These are phyloP conservation scores for Microctonus aethiopoides DNA, from an alignment of 2,888 invertebrate species.

Conservation along the genomic window DNA sequence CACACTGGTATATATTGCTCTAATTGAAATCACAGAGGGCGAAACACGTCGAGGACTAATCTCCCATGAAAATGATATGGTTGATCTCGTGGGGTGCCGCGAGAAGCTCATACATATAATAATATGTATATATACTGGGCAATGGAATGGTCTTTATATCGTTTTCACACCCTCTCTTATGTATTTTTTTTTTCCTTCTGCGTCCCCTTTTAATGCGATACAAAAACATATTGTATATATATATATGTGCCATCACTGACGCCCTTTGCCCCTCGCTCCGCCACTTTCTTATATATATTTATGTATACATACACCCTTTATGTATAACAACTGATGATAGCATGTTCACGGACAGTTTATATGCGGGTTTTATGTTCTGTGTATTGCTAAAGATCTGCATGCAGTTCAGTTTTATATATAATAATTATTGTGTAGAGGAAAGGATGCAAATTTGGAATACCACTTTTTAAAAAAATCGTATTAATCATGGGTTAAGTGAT, in stretches of 20 bases:
- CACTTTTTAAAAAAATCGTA: too few relatives aligned
- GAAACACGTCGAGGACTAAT: conserved; percentile 49
- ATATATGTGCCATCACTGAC: conserved; percentile 19
- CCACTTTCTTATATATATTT: neutral
- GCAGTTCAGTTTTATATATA: too few relatives aligned
- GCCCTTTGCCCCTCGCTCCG: neutral
- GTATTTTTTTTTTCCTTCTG: neutral
- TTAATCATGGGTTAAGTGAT: too few relatives aligned
- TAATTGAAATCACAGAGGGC: conserved; percentile 59
- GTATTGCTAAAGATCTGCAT: neutral
- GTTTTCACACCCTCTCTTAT: conserved; percentile 56
- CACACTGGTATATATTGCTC: conserved; percentile 19
- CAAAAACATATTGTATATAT: conserved; percentile 40
- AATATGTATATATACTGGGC: conserved; percentile 14
- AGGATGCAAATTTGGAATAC: too few relatives aligned
- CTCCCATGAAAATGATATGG: conserved; percentile 64
- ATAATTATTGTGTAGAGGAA: too few relatives aligned
- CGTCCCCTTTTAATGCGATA: too few relatives aligned
- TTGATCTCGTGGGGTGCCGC: conserved; percentile 55
- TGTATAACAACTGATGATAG: conserved; percentile 24
- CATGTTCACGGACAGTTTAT: conserved; percentile 19
- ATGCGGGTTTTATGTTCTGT: conserved; percentile 14
- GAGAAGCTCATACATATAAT: neutral
- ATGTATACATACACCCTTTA: neutral
- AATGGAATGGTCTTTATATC: conserved; percentile 61